Evolutionary conservation across 2,113 vertebrate species (phyloP).

Genomic region (Turnix velox): DNA sequence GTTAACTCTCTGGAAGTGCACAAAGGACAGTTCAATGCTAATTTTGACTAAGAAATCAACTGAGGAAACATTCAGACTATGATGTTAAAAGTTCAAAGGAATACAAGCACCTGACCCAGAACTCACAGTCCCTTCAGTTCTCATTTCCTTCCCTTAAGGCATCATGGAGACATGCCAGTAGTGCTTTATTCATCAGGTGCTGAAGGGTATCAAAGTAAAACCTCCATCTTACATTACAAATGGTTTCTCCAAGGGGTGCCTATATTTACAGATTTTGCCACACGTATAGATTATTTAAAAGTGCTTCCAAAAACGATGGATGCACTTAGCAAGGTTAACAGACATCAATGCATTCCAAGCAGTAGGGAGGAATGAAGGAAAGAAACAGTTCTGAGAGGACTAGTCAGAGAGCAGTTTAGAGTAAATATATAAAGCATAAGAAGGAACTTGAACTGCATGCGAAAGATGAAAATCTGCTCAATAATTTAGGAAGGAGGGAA

Average conservation of each 20-base stretch:
- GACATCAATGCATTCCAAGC: neutral
- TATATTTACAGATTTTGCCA: neutral
- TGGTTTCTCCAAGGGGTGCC: neutral
- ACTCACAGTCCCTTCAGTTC: neutral
- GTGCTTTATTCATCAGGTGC: neutral
- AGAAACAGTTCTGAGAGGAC: neutral
- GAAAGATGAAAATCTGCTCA: neutral
- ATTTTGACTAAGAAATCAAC: neutral
- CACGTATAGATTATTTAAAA: neutral
- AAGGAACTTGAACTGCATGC: neutral
- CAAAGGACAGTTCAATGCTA: neutral
- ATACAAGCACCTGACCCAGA: neutral
- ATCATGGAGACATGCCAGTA: neutral
- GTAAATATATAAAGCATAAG: neutral
- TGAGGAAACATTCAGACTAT: neutral
- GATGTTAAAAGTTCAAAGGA: neutral
- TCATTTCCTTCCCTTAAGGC: neutral
- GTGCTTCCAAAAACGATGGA: neutral
- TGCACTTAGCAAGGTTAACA: neutral
- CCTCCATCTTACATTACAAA: neutral
- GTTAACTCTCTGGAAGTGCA: neutral
- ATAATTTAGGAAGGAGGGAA: conserved; percentile 1
- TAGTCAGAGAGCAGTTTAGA: neutral
- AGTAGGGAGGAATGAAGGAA: neutral
- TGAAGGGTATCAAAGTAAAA: neutral